Conservation (phyloP, 2,888 invertebrate genomes). For the Nomada lathburiana region DNA sequence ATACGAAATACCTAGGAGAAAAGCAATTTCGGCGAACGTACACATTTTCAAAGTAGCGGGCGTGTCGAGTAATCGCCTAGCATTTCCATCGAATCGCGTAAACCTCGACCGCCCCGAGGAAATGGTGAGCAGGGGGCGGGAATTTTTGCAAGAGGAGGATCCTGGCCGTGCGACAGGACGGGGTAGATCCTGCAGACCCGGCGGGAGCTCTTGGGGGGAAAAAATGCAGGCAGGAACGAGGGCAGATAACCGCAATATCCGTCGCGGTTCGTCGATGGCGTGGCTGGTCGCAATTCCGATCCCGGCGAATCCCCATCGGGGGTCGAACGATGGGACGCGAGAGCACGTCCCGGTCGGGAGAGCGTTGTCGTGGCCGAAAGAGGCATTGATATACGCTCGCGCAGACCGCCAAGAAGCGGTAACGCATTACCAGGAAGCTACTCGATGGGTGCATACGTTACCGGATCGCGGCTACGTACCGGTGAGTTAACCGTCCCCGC, state of each 20-base stretch:
- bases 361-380: conserved; percentile 57
- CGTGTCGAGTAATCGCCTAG: conserved; percentile 6
- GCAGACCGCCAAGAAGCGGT: conserved; percentile 71
- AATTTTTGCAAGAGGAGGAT: conserved; percentile 22
- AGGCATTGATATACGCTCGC: conserved; percentile 74
- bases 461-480: conserved; percentile 66
- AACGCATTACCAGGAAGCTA: conserved; percentile 78
- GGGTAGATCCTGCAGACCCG: neutral
- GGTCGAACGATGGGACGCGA: conserved; percentile 13
- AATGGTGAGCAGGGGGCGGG: neutral
- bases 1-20: conserved; percentile 12
- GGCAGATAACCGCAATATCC: conserved; percentile 58
- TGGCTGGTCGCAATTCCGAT: conserved; percentile 72
- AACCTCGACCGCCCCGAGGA: neutral
- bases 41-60: neutral
- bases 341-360: conserved; percentile 13
- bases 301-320: conserved; percentile 54
- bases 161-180: neutral
- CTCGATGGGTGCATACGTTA: conserved; percentile 77
- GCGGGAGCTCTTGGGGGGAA: conserved; percentile 37
- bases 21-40: conserved; percentile 13
- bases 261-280: conserved; percentile 64
- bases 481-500: conserved; percentile 64
- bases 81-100: conserved; percentile 2
- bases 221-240: conserved; percentile 55